phyloP scores from a whole-genome alignment of 2,888 invertebrate species.

The Holacanthella duospinosa region DNA sequence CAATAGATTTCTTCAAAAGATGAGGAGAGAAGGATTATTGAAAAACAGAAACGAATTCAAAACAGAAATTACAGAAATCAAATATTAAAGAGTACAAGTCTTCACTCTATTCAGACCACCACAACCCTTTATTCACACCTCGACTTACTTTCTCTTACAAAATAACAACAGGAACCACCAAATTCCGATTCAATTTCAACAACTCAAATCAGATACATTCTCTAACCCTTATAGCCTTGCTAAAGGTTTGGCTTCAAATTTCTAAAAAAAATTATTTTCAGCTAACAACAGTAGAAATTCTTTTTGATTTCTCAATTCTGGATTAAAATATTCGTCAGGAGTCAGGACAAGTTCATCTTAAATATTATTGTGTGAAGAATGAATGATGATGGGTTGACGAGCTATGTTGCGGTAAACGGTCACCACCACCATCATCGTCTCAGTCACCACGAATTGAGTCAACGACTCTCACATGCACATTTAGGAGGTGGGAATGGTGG shows the following conservation, averaged over 20 bases:
- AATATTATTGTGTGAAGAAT: neutral
- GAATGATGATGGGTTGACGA: slow-evolving; percentile 28
- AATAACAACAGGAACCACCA: too few relatives aligned
- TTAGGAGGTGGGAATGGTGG: slow-evolving; percentile 16
- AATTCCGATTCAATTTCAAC: too few relatives aligned
- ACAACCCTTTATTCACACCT: neutral
- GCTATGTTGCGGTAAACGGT: slow-evolving; percentile 23
- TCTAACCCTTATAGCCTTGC: too few relatives aligned
- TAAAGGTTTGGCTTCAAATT: too few relatives aligned
- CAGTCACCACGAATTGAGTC: slow-evolving; percentile 28
- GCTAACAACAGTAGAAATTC: neutral
- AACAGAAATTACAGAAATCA: neutral
- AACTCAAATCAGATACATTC: neutral
- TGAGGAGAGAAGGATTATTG: neutral
- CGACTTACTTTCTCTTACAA: neutral
- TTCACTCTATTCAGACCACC: neutral
- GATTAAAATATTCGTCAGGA: too few relatives aligned
- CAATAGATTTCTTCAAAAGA: neutral
- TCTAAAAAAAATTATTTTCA: too few relatives aligned
- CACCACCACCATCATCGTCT: slow-evolving; percentile 18
- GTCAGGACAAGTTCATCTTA: too few relatives aligned
- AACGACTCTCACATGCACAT: slow-evolving; percentile 24
- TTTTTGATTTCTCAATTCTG: too few relatives aligned
- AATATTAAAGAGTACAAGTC: neutral
- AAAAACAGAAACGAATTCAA: neutral